Evolutionary conservation across 1,140 invertebrate species (phyloP).

Genomic region (Aphaenogaster ashmeadi): DNA sequence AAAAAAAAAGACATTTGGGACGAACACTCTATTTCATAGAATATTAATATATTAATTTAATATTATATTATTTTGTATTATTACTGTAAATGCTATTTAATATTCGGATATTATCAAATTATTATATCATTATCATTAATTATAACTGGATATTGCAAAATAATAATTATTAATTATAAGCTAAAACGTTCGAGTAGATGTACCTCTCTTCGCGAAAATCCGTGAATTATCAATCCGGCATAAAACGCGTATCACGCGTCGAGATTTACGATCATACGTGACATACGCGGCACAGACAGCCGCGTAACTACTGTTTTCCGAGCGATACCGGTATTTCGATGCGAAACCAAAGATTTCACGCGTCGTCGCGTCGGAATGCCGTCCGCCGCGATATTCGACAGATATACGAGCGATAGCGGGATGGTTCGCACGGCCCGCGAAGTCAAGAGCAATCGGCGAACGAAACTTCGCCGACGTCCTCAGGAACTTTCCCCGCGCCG

Average conservation of each 20-base stretch:
- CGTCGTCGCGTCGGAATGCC: constrained; percentile 27
- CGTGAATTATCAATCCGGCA: constrained; percentile 15
- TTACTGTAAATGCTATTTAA: constrained; percentile 37
- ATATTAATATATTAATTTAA: constrained; percentile 19
- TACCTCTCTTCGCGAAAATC: constrained; percentile 1
- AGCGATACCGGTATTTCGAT: constrained; percentile 35
- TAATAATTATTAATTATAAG: constrained; percentile 43
- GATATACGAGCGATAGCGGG: constrained; percentile 55
- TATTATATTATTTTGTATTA: constrained; percentile 20
- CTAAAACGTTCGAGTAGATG: constrained; percentile 13
- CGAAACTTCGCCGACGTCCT: constrained; percentile 53
- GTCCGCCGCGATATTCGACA: constrained; percentile 20
- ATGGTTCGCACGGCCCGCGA: constrained; percentile 26
- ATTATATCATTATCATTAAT: constrained; percentile 34
- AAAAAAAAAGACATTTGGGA: neutral
- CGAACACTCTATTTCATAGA: constrained; percentile 8
- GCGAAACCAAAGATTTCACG: constrained; percentile 27
- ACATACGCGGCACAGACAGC: neutral
- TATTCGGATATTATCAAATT: constrained; percentile 29
- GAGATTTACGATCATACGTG: constrained; percentile 2
- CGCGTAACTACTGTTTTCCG: neutral
- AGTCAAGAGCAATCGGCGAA: constrained; percentile 51
- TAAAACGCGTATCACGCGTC: neutral
- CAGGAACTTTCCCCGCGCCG: constrained; percentile 31
- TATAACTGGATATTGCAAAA: neutral